phyloP scores from a whole-genome alignment of 2,797 vertebrate species.

The Chiroxiphia lanceolata region DNA sequence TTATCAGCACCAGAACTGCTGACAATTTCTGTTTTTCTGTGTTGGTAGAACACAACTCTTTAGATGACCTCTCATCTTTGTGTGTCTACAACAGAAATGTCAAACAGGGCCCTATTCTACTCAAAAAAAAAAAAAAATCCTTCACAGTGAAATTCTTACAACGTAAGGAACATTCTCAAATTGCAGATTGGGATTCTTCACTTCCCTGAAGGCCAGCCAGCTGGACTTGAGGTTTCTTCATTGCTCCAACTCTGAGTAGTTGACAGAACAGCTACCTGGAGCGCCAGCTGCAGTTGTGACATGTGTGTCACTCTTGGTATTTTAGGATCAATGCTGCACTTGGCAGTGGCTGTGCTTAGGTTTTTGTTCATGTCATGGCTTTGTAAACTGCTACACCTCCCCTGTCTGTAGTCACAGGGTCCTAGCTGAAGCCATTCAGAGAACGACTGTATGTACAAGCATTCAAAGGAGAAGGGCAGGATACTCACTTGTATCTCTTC shows the following conservation, averaged over 20 bases:
- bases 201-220: neutral
- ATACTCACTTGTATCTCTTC: neutral
- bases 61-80: neutral
- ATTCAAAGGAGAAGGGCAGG: neutral
- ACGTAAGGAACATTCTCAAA: neutral
- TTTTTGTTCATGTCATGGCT: fast-evolving
- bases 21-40: neutral
- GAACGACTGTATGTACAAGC: fast-evolving
- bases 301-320: neutral
- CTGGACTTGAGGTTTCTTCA: neutral
- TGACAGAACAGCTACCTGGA: neutral
- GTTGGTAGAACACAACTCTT: neutral
- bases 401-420: fast-evolving
- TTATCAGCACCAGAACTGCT: neutral
- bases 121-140: neutral
- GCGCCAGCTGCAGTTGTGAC: neutral
- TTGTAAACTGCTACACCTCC: neutral
- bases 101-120: neutral
- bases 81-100: neutral
- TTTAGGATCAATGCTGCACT: neutral
- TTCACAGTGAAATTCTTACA: neutral
- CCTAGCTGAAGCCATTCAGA: neutral
- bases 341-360: fast-evolving
- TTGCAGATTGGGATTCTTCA: neutral
- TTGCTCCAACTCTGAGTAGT: neutral